Percentiles rank a stretch among this genome's conserved stretches.
These are phyloP conservation scores for Agonopterix heracliana DNA, from an alignment of 2,888 invertebrate genomes.

Conservation along the genomic window DNA sequence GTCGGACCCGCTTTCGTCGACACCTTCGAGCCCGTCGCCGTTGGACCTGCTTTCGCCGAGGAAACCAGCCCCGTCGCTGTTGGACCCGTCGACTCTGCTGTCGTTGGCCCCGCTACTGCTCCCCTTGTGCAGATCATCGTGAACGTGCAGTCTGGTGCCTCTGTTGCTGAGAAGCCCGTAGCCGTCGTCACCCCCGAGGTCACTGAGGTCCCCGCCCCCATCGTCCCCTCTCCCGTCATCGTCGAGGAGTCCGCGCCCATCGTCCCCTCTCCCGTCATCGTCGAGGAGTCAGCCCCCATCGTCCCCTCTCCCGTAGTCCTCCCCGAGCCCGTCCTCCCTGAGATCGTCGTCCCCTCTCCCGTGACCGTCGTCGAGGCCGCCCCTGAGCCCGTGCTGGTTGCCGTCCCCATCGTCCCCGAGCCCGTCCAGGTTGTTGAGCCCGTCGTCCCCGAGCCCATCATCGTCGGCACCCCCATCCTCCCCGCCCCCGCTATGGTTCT, in stretches of 20 bases:
- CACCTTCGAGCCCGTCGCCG: neutral
- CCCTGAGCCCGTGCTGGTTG: neutral
- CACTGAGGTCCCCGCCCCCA: conserved; percentile 1
- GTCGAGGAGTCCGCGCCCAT: neutral
- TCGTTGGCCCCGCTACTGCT: conserved; percentile 6
- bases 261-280: conserved; percentile 13
- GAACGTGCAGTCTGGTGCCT: conserved; percentile 6
- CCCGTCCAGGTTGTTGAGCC: conserved; percentile 24
- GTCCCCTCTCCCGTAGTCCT: conserved; percentile 15
- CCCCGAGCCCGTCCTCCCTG: conserved; percentile 11
- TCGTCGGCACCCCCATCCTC: conserved; percentile 10
- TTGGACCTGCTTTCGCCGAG: no score
- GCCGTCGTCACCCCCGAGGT: conserved; percentile 4
- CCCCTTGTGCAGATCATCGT: conserved; percentile 12
- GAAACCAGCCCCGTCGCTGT: neutral
- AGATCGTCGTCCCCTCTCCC: neutral
- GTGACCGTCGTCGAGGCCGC: neutral
- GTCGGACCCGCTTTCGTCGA: conserved; percentile 5
- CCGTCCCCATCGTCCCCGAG: conserved; percentile 7
- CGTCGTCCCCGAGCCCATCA: conserved; percentile 19
- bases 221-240: neutral
- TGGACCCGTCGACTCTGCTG: neutral
- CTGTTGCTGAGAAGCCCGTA: conserved; percentile 5
- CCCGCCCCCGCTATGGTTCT: conserved; percentile 23
- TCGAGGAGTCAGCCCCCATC: conserved; percentile 6